Conservation (phyloP, 2,888 invertebrate genomes). For the Malacosoma neustria region DNA sequence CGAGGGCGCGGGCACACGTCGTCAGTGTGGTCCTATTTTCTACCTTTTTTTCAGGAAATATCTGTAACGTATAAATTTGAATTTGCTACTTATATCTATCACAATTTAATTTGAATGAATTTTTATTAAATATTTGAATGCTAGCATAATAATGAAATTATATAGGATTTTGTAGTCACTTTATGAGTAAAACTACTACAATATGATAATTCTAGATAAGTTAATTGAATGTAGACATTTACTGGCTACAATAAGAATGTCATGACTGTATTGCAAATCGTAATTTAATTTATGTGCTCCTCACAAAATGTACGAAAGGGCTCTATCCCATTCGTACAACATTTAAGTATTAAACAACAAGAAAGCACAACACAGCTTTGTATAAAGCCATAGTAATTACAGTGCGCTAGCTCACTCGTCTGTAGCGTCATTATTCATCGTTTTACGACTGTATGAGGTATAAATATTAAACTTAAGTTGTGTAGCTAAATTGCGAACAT, state of each 20-base stretch:
- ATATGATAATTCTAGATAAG: neutral
- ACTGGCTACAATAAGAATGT: slow-evolving; percentile 22
- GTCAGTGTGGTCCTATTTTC: no score
- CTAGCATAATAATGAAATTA: no score
- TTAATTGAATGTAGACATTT: slow-evolving; percentile 40
- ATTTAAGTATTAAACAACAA: slow-evolving; percentile 64
- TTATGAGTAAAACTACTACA: neutral
- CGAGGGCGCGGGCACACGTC: no score
- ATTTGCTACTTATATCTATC: no score
- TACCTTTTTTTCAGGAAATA: no score
- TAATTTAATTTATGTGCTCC: slow-evolving; percentile 48
- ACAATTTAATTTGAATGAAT: no score
- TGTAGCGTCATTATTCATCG: slow-evolving; percentile 72
- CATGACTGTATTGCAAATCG: slow-evolving; percentile 31
- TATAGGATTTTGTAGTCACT: no score
- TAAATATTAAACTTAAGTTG: slow-evolving; percentile 72
- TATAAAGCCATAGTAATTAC: slow-evolving; percentile 69
- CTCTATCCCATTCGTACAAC: slow-evolving; percentile 51
- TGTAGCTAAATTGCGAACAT: slow-evolving; percentile 73
- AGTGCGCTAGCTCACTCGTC: slow-evolving; percentile 68
- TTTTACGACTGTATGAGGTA: slow-evolving; percentile 73
- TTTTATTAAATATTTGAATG: no score
- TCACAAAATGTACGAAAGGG: slow-evolving; percentile 41
- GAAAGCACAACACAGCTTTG: slow-evolving; percentile 54
- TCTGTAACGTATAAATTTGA: no score